Conservation (phyloP, 1,140 invertebrate species). For the Brachionus sp. region DNA sequence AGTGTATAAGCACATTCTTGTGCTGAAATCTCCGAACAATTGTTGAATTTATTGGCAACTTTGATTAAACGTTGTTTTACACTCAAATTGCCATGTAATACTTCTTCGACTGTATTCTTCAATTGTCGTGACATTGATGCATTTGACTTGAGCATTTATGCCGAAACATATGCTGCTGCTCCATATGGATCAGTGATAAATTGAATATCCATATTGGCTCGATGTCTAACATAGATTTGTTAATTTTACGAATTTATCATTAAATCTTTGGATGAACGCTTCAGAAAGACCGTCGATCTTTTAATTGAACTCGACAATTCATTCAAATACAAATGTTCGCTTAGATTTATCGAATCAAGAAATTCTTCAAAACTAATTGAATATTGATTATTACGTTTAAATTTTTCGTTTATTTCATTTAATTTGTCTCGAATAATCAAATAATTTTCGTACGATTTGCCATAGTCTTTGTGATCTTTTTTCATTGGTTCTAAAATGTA, state of each 20-base stretch:
- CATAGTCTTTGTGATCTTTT: not conserved
- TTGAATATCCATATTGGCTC: not conserved
- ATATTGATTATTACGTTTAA: not conserved
- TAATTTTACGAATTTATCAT: too few species aligned
- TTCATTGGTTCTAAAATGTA: not conserved
- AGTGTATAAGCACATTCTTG: not conserved
- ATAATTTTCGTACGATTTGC: not conserved
- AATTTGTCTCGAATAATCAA: not conserved
- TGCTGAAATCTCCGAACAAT: not conserved
- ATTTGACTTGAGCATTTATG: not conserved
- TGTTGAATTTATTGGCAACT: not conserved
- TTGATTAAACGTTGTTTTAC: not conserved
- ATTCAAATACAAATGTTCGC: not conserved
- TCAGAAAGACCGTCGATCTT: not conserved
- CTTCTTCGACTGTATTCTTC: not conserved
- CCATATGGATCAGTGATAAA: not conserved
- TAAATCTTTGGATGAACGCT: not conserved
- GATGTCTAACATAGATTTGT: not conserved
- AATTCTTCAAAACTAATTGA: not conserved
- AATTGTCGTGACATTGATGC: not conserved
- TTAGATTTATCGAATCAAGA: not conserved
- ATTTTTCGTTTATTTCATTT: not conserved
- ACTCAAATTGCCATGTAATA: not conserved
- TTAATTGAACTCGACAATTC: not conserved
- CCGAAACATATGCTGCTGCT: not conserved